phyloP scores from a whole-genome alignment of 1,140 invertebrate genomes.

The Drosophila ironensis region DNA sequence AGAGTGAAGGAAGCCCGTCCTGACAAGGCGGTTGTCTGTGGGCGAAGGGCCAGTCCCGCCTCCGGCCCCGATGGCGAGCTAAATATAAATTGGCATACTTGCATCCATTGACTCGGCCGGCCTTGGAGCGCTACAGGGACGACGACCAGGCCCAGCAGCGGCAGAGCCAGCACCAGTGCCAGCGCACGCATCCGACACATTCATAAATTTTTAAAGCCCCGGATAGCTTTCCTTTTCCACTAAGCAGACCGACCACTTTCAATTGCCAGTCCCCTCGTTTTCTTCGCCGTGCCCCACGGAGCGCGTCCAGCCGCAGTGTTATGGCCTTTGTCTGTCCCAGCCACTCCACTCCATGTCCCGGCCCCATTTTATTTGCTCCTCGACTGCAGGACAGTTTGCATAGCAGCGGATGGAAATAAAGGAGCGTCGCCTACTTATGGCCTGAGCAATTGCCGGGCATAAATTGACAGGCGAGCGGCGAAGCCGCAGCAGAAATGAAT shows the following conservation, averaged over 20 bases:
- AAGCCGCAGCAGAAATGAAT: constrained; percentile 16
- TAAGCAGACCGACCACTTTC: constrained; percentile 43
- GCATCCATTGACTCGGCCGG: constrained; percentile 30
- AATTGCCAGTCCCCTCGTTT: constrained; percentile 22
- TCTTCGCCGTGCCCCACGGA: constrained; percentile 31
- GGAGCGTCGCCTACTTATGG: constrained; percentile 49
- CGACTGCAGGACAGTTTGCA: constrained; percentile 18
- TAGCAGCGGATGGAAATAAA: constrained; percentile 23
- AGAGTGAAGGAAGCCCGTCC: constrained; percentile 11
- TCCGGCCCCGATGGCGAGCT: constrained; percentile 51
- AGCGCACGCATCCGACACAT: constrained; percentile 15
- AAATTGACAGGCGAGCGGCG: constrained; percentile 37
- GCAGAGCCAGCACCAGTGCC: neutral
- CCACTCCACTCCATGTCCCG: constrained; percentile 2
- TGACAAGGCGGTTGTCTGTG: constrained; percentile 27
- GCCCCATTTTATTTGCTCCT: neutral
- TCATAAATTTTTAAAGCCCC: constrained; percentile 49
- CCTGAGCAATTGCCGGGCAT: constrained; percentile 49
- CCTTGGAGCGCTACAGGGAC: constrained; percentile 20
- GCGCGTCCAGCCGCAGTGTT: constrained; percentile 55
- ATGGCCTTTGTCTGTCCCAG: constrained; percentile 36
- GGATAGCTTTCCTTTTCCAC: constrained; percentile 9
- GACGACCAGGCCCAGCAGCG: constrained; percentile 32
- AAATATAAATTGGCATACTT: constrained; percentile 70
- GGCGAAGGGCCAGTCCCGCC: constrained; percentile 14